Evolutionary conservation across 2,888 invertebrate species (phyloP).

Genomic region (Drosophila merina): DNA sequence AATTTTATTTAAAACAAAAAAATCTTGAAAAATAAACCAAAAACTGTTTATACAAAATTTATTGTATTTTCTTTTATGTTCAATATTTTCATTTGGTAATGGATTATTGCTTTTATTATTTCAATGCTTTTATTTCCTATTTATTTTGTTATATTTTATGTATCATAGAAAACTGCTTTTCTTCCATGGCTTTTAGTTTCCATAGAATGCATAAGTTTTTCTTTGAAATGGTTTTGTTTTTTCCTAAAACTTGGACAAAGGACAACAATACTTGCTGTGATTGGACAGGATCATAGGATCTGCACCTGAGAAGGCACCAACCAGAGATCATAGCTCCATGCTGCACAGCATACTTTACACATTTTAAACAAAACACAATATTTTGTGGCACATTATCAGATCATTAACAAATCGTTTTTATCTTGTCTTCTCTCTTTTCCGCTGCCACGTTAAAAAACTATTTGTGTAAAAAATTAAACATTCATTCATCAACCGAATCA

Average conservation of each 20-base stretch:
- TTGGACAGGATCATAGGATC: slow-evolving; percentile 2
- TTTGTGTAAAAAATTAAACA: slow-evolving; percentile 18
- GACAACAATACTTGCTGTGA: background rate
- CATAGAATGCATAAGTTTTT: background rate
- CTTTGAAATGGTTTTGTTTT: background rate
- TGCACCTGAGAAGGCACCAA: slow-evolving; percentile 5
- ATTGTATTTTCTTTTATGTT: slow-evolving; percentile 49
- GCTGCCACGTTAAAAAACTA: slow-evolving; percentile 67
- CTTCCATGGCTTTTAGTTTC: background rate
- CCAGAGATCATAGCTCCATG: slow-evolving; percentile 12
- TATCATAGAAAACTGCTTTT: background rate
- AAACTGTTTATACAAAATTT: slow-evolving; percentile 48
- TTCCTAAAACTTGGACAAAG: background rate
- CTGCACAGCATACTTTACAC: slow-evolving; percentile 8
- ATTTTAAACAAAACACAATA: background rate
- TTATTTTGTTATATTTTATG: background rate
- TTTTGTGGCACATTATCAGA: slow-evolving; percentile 50
- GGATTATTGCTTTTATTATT: slow-evolving; percentile 9
- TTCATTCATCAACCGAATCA: slow-evolving; percentile 26
- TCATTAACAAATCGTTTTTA: slow-evolving; percentile 78
- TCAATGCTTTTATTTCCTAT: too few species aligned
- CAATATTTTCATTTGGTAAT: slow-evolving; percentile 30
- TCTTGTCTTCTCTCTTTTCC: slow-evolving; percentile 75
- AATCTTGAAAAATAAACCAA: slow-evolving; percentile 64
- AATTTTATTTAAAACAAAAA: slow-evolving; percentile 66